Evolutionary conservation across 2,797 vertebrate genomes (phyloP), one percentile per base, ranked within the genome.

Genomic region (Pipistrellus pygmaeus): DNA sequence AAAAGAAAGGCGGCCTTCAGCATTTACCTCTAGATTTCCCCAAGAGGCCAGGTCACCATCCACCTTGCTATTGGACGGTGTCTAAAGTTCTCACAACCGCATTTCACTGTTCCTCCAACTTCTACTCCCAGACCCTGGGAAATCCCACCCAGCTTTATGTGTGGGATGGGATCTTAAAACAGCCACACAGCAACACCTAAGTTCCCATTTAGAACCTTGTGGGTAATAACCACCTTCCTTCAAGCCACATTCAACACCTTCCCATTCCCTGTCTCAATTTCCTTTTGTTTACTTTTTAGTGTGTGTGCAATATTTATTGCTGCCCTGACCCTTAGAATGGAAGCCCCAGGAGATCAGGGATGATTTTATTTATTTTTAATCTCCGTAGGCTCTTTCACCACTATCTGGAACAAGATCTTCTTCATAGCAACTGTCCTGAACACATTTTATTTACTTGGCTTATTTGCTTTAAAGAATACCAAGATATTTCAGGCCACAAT

Each of bases 281-380:
- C 86, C 66, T n/a, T 64, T 57, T 64, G 6, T 68, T 87, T 86
- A 17, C 64, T 30, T 78, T 68, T 78, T 80, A 75, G 55, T 88
- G 35, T 20, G 41, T 48, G 4, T 18, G 44, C 60, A 64, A 48
- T 68, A 27, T 88, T 60, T 87, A 20, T 48, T 48, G 68, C 44
- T 8, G 18, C 8, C 21, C 23, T 69, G n/a, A 21, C 10, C 55
- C 38, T 86, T 46, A 60, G 18, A 66, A 53, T 66, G 8, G 53
- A 90, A 48, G 48, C 5, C 5, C 14, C 17, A 0, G 83, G 46
- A 80, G 18, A 90, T 35, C 30, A 91, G 78, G 48, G 48, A 44
- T 14, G 25, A 55, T 60, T 55, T 60, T 32, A 84, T 80, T 86
- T 9, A 66, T 60, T 91, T 94, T 80, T 81, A 46, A 82, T 64